phyloP scores from a whole-genome alignment of 2,888 invertebrate genomes.

The Camptogramma bilineatum region DNA sequence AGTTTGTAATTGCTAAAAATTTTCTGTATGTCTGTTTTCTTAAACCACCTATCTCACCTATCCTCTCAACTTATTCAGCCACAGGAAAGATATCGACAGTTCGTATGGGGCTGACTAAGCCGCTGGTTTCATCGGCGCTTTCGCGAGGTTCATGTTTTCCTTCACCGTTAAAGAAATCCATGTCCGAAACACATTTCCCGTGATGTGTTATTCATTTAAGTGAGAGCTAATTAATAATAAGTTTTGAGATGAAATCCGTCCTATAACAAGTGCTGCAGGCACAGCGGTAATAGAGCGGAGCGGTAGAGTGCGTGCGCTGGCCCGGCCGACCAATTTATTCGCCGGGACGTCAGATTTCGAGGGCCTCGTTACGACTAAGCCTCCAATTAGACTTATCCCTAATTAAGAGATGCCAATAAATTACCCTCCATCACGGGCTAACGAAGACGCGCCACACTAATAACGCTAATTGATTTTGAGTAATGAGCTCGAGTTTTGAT shows the following conservation, averaged over 20 bases:
- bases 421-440: constrained; percentile 86
- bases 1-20: no score
- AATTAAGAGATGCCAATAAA: constrained; percentile 87
- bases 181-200: no score
- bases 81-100: no score
- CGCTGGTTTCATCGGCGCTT: no score
- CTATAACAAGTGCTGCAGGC: constrained; percentile 8
- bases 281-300: constrained; percentile 60
- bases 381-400: constrained; percentile 87
- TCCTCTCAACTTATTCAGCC: no score
- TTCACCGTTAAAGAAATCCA: no score
- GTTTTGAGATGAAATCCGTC: neutral
- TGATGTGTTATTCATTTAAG: no score
- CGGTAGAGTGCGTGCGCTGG: constrained; percentile 65
- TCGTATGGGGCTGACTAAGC: no score
- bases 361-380: constrained; percentile 86
- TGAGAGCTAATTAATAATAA: neutral
- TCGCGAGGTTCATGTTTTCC: no score
- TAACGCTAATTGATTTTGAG: constrained; percentile 86
- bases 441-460: constrained; percentile 85
- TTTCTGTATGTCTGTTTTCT: no score
- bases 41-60: neutral
- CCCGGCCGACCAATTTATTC: constrained; percentile 81
- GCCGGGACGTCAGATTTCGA: constrained; percentile 85
- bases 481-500: constrained; percentile 85